These are phyloP conservation scores for Drepana arcuata DNA, from an alignment of 1,140 invertebrate species.

Conservation along the genomic window DNA sequence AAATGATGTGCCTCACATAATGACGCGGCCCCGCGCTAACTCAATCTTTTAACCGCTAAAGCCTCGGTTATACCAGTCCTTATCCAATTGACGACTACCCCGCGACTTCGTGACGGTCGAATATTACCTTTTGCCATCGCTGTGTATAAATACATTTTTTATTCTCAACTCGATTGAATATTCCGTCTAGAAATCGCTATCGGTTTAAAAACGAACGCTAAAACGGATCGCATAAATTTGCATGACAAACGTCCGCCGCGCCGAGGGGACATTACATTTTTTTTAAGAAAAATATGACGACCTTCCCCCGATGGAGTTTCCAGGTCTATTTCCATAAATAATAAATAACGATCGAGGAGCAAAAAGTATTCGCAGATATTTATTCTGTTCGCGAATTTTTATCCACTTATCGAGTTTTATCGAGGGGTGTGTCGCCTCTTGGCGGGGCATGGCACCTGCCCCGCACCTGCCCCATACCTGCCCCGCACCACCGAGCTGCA, in stretches of 20 bases:
- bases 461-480: no score
- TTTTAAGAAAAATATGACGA: constrained; percentile 65
- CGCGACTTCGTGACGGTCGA: constrained; percentile 37
- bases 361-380: constrained; percentile 57
- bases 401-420: constrained; percentile 53
- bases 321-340: constrained; percentile 68
- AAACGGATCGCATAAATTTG: constrained; percentile 65
- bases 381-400: constrained; percentile 59
- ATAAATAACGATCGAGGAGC: constrained; percentile 64
- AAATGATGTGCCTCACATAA: constrained; percentile 6
- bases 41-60: neutral
- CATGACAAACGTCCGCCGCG: constrained; percentile 55
- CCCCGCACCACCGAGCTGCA: no score
- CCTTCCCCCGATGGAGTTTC: constrained; percentile 52
- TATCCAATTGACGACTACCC: neutral
- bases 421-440: no score
- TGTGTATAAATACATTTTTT: constrained; percentile 35
- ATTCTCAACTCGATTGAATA: constrained; percentile 48
- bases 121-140: constrained; percentile 28
- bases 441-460: no score
- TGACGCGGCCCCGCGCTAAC: neutral
- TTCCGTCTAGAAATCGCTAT: constrained; percentile 55
- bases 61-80: constrained; percentile 1
- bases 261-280: constrained; percentile 53
- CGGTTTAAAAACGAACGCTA: constrained; percentile 55